These are phyloP conservation scores for Cassiopea xamachana DNA, from an alignment of 30 jellyfish, hydroid and myxozoan species.

Conservation along the genomic window DNA sequence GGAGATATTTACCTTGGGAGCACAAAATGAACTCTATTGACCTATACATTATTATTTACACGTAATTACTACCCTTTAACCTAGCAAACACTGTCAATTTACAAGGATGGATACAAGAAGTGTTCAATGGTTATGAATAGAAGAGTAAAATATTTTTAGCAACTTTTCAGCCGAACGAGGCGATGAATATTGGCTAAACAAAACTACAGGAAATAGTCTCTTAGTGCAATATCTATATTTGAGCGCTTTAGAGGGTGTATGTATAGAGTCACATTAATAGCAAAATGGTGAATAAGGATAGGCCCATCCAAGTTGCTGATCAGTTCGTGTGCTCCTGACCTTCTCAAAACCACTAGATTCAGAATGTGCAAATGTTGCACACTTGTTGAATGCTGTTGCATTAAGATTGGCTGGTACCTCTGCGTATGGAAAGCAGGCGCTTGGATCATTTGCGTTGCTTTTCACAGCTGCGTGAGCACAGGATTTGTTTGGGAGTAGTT, in stretches of 20 bases:
- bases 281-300: slow-evolving; percentile 1
- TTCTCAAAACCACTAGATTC: slow-evolving; percentile 59
- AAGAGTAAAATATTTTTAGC: no score
- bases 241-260: background rate
- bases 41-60: no score
- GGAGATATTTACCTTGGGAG: no score
- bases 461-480: background rate
- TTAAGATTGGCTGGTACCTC: slow-evolving; percentile 29
- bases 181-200: no score
- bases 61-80: no score
- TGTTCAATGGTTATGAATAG: no score
- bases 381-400: background rate
- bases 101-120: no score
- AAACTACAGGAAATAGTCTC: background rate
- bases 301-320: background rate
- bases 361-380: slow-evolving; percentile 37
- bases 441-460: slow-evolving; percentile 42
- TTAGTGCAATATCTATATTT: background rate
- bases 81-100: no score
- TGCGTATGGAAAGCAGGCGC: slow-evolving; percentile 66
- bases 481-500: slow-evolving; percentile 51
- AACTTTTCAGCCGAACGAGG: no score
- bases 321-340: background rate
- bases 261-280: background rate
- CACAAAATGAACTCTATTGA: no score